Evolutionary conservation across 2,888 invertebrate genomes (phyloP).

Genomic region (Panzeria rudis): DNA sequence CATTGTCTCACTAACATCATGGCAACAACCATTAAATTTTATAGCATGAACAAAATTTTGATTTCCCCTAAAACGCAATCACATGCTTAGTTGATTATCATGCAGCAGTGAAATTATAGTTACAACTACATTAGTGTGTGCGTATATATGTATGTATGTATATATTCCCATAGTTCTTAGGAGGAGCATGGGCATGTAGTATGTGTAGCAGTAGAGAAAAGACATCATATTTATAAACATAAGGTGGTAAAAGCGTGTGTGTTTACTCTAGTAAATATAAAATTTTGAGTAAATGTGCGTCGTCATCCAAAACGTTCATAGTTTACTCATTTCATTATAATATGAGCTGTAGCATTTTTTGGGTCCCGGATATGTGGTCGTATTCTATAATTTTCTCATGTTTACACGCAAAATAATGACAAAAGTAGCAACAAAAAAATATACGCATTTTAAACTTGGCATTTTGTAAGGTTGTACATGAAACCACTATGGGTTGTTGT

Average conservation of each 20-base stretch:
- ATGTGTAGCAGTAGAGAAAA: background rate
- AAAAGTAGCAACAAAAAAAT: background rate
- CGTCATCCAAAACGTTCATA: slow-evolving; percentile 3
- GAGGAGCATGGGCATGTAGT: background rate
- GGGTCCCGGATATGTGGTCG: background rate
- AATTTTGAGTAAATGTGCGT: background rate
- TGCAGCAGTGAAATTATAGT: background rate
- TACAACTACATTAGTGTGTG: background rate
- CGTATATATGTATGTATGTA: background rate
- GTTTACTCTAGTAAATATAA: background rate
- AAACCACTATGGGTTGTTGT: slow-evolving; percentile 10
- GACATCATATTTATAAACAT: background rate
- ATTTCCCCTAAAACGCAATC: background rate
- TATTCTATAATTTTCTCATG: slow-evolving; percentile 20
- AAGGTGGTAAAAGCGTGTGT: background rate
- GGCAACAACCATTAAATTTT: background rate
- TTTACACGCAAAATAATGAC: background rate
- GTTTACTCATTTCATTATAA: slow-evolving; percentile 30
- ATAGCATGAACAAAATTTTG: background rate
- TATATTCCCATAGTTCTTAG: too few species aligned
- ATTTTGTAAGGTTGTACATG: background rate
- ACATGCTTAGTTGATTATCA: slow-evolving; percentile 17
- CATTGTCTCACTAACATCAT: background rate
- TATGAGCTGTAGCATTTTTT: background rate
- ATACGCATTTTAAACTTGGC: background rate